phyloP scores from a whole-genome alignment of 2,113 vertebrate species.

The Ursus arctos region DNA sequence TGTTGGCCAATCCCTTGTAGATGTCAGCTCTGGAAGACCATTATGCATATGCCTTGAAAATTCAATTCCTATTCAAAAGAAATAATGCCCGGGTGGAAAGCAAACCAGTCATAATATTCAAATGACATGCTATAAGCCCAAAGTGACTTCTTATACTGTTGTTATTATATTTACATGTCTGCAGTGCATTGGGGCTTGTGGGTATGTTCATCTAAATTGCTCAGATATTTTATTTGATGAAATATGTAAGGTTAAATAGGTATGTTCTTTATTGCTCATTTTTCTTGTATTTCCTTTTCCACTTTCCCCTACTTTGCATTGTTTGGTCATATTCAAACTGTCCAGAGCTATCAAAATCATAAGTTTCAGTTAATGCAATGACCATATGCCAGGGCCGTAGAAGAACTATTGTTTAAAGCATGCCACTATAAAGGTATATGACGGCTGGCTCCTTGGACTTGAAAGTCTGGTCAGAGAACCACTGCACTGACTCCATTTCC shows the following conservation, averaged over 20 bases:
- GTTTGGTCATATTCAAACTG: not conserved
- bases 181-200: not conserved
- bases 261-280: not conserved
- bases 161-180: not conserved
- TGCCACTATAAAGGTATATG: not conserved
- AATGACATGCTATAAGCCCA: not conserved
- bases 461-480: not conserved
- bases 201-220: not conserved
- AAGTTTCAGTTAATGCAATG: not conserved
- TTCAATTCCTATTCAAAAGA: conserved; percentile 4
- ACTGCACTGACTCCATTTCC: not conserved
- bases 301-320: not conserved
- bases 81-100: not conserved
- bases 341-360: not conserved
- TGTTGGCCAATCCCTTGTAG: not conserved
- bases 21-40: not conserved
- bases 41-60: not conserved
- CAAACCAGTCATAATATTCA: not conserved
- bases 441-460: not conserved
- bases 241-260: not conserved
- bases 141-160: not conserved
- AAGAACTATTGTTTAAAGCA: not conserved
- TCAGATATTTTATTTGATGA: conserved; percentile 23
- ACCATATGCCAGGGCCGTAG: not conserved
- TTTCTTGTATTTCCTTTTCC: not conserved